Evolutionary conservation across 2,797 vertebrate species (phyloP), one percentile per base, ranked within the genome.

Genomic region (Argya squamiceps): DNA sequence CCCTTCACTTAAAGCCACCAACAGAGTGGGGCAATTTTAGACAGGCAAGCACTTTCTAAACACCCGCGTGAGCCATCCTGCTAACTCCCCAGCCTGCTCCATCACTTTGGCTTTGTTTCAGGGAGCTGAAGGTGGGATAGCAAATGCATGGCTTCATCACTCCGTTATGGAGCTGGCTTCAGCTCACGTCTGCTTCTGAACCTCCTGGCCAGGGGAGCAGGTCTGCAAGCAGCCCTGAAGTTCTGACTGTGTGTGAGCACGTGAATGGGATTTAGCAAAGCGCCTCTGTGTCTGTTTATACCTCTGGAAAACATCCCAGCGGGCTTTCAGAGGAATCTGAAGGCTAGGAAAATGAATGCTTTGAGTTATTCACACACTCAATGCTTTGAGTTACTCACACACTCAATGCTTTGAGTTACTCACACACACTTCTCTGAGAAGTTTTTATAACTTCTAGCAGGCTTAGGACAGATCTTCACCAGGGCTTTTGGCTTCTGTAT

Each of bases 151-250:
- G 49, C 36, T 73, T 84, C 47, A 69, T 41, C 9, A 2, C 15
- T 47, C 39, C 3, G 1, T 69, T 30, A 26, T 2, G 14, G 63
- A 76, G 11, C 34, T 81, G 83, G 58, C 41, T 73, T 55, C 15
- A 9, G 34, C 50, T 81, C 3, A 0, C 4, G 1, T 23, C 74
- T 10, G 1, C 15, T 56, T 84, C 10, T 0, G 0, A 74, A 63
- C 21, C n/a, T 26, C 30, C 36, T 53, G n/a, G 43, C 50, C 65
- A 68, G n/a, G 18, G 58, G 23, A 84, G 59, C 0, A 7, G 56
- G 56, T 70, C 63, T 86, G 55, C 2, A 7, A 79, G 44, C 70
- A 76, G 55, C 59, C 70, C 67, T 30, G 6, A 89, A 85, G 30
- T 55, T 73, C 58, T 59, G 52, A 27, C 46, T 70, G 52, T 0